Base-by-base conservation (phyloP, 2,113 vertebrate species). In the Myiagra hebetior region DNA sequence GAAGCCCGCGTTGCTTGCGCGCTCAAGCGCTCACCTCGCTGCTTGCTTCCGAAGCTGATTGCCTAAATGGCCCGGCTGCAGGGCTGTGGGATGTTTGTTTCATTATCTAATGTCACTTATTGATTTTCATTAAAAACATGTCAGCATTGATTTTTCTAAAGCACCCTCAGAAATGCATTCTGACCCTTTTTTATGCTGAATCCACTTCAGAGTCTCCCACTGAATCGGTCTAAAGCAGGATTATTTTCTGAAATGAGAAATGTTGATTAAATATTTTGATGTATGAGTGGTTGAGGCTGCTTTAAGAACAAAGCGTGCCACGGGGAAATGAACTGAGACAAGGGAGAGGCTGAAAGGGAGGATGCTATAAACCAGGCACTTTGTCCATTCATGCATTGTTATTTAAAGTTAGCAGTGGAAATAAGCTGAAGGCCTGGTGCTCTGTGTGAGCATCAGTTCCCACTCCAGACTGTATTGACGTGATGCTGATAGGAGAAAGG, bases 261-360 rank as follows among this genome's bases (percentile, higher is more conserved):
- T 94, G 93, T 96, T 97, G 95, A 94, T 96, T 96, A 96, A 96
- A 97, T 97, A 96, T 97, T 96, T 96, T 97, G 96, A 96, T 97
- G 90, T 96, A 79, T 49, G 91, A 91, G 88, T 75, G 83, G 93
- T 60, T 96, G 78, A 96, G 88, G 21, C 91, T 33, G 85, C 88
- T 95, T 94, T 89, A 75, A 92, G 95, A 96, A 96, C 92, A 97
- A 97, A 96, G 96, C 65, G 19, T 94, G 80, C 95, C 91, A 69
- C 1, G 5, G 92, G 92, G 96, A 95, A 96, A 96, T 95, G 93
- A 94, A 57, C 76, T 94, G 88, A 93, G 95, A 94, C 92, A 91
- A 89, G 91, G 91, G 68, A 53, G 72, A 91, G 65, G 44, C 86
- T 94, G 91, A 94, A 92, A 97, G 93, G 65, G 83, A 96, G 88